These are phyloP conservation scores for Drosophila lutescens DNA, from an alignment of 2,888 invertebrate genomes.

Conservation along the genomic window DNA sequence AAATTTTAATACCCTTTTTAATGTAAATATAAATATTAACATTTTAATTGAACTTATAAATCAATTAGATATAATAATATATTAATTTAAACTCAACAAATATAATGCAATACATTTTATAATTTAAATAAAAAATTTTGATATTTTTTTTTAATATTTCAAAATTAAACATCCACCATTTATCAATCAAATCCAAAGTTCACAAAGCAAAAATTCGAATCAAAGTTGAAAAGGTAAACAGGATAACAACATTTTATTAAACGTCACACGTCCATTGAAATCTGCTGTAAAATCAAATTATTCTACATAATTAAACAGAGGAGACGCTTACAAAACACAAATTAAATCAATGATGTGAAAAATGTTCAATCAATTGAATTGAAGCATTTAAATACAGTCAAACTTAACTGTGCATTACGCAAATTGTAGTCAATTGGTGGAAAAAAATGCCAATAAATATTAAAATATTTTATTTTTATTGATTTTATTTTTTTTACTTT, in stretches of 20 bases:
- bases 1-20: not conserved
- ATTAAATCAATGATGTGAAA: conserved; percentile 7
- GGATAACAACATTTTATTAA: not conserved
- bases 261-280: not conserved
- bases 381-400: not conserved
- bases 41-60: too few species aligned
- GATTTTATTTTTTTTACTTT: too few species aligned
- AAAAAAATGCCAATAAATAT: not conserved
- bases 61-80: too few species aligned
- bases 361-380: not conserved
- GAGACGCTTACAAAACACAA: not conserved
- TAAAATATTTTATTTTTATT: too few species aligned
- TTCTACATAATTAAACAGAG: conserved; percentile 8
- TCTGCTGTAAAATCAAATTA: conserved; percentile 3
- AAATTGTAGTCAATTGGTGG: not conserved
- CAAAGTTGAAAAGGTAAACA: not conserved
- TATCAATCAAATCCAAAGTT: too few species aligned
- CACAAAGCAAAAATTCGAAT: not conserved
- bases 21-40: not conserved
- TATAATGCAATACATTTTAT: too few species aligned
- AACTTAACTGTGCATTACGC: not conserved
- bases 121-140: too few species aligned
- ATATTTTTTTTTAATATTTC: too few species aligned
- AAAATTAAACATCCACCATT: not conserved
- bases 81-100: too few species aligned